Percentiles rank a stretch among this genome's conserved stretches.
These are phyloP conservation scores for Eunapius fragilis DNA, from an alignment of 37 sponge, comb jelly and placozoan species.

Conservation along the genomic window DNA sequence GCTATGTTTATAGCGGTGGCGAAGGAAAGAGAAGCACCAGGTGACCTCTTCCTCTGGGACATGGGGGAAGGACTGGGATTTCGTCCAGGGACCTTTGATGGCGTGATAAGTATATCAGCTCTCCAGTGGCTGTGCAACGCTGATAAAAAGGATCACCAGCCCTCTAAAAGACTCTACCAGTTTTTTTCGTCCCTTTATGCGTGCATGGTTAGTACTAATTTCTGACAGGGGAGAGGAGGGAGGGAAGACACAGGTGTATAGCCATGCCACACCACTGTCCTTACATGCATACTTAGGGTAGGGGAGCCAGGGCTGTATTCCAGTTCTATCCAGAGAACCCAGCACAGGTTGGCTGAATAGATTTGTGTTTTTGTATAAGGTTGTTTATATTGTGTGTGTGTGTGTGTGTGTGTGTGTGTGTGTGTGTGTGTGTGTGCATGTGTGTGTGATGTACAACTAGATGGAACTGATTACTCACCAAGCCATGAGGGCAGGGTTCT, in stretches of 20 bases:
- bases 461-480: slow-evolving; percentile 95
- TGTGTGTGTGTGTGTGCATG: too few species aligned
- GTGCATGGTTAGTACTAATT: slow-evolving; percentile 71
- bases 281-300: slow-evolving; percentile 40
- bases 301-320: slow-evolving; percentile 95
- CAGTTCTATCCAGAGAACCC: slow-evolving; percentile 99
- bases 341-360: slow-evolving; percentile 74
- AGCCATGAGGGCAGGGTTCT: slow-evolving; percentile 97
- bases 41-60: slow-evolving; percentile 91
- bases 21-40: slow-evolving; percentile 89
- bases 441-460: too few species aligned
- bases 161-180: slow-evolving; percentile 76
- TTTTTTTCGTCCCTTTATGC: slow-evolving; percentile 94
- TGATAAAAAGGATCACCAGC: slow-evolving; percentile 89
- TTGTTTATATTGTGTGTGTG: too few species aligned
- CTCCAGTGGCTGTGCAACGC: slow-evolving; percentile 99
- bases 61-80: slow-evolving; percentile 98
- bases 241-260: too few species aligned
- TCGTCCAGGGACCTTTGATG: slow-evolving; percentile 95
- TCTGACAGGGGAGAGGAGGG: too few species aligned
- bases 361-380: background rate
- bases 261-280: too few species aligned
- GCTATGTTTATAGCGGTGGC: slow-evolving; percentile 75
- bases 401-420: background rate
- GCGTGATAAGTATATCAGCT: slow-evolving; percentile 96